Evolutionary conservation across 2,113 vertebrate species (phyloP).

Genomic region (Lates calcarifer): DNA sequence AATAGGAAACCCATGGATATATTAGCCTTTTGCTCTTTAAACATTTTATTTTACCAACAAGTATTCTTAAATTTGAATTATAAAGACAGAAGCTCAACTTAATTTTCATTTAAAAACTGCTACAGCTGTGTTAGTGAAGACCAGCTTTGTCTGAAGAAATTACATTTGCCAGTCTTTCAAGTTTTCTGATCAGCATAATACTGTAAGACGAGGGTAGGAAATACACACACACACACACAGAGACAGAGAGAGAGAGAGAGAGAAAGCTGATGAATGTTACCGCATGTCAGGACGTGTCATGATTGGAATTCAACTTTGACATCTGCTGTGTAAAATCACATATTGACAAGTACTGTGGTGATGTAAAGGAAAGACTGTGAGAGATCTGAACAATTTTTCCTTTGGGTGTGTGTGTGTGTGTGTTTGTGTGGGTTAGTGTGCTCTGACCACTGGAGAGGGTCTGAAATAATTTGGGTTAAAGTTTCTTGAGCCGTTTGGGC

Average conservation of each 20-base stretch:
- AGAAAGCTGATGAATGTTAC: constrained; percentile 41
- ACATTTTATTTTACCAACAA: constrained; percentile 17
- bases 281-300: constrained; percentile 29
- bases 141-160: constrained; percentile 1
- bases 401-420: constrained; percentile 29
- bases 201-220: neutral
- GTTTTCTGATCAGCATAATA: constrained; percentile 17
- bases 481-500: constrained; percentile 1
- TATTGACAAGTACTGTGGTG: constrained; percentile 54
- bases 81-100: neutral
- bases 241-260: constrained; percentile 3
- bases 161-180: neutral
- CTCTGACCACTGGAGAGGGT: neutral
- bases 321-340: constrained; percentile 68
- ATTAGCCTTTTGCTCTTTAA: neutral
- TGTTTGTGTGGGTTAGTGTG: constrained; percentile 5
- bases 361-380: constrained; percentile 61
- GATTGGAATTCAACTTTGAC: constrained; percentile 61
- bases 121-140: neutral
- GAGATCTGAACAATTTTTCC: constrained; percentile 32
- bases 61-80: neutral
- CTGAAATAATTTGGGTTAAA: constrained; percentile 8
- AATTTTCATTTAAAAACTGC: neutral
- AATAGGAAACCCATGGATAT: neutral
- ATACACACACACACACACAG: constrained; percentile 30